Base-by-base conservation (phyloP, 2,113 vertebrate genomes). In the Trichomycterus rosablanca region DNA sequence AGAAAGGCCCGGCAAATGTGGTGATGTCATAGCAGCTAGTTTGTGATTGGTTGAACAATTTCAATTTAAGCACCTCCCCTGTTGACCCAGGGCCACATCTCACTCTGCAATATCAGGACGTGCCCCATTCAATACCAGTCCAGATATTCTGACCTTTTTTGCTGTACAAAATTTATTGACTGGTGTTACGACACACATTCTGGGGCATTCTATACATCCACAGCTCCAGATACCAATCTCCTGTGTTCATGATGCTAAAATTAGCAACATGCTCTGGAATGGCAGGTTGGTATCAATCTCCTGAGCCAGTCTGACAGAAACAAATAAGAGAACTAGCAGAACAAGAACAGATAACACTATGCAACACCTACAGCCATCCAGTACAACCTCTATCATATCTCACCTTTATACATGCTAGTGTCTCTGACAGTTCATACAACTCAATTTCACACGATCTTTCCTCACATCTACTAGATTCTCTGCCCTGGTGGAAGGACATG, bases 131-230 rank as follows among this genome's bases (percentile, higher is more conserved):
- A n/a, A n/a, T n/a, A n/a, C n/a, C n/a, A n/a, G n/a, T n/a, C n/a
- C n/a, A n/a, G n/a, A n/a, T n/a, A n/a, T n/a, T n/a, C n/a, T n/a
- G n/a, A n/a, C n/a, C 26, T 4, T 30, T 30, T 40, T 5, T n/a
- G 37, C 50, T 66, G 71, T 67, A 73, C 74, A 77, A 70, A 58
- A 76, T 76, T 76, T 74, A 81, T 81, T 72, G 71, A 60, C 59
- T 67, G 64, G 77, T 75, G 71, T 84, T 81, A 85, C 78, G n/a
- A n/a, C 70, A 77, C 74, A 81, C 63, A 79, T 82, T 76, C 68
- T 63, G 69, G 79, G 69, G 76, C 62, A 64, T 77, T 70, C 73
- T 72, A 74, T 85, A 79, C 76, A 84, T 81, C 80, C 81, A 73
- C 77, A 76, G 76, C 73, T 74, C 45, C 15, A 59, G 46, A 34